Percentiles rank a stretch among this genome's conserved stretches.
These are phyloP conservation scores for Eurystomus glaucurus DNA, from an alignment of 2,797 vertebrate genomes.

Conservation along the genomic window DNA sequence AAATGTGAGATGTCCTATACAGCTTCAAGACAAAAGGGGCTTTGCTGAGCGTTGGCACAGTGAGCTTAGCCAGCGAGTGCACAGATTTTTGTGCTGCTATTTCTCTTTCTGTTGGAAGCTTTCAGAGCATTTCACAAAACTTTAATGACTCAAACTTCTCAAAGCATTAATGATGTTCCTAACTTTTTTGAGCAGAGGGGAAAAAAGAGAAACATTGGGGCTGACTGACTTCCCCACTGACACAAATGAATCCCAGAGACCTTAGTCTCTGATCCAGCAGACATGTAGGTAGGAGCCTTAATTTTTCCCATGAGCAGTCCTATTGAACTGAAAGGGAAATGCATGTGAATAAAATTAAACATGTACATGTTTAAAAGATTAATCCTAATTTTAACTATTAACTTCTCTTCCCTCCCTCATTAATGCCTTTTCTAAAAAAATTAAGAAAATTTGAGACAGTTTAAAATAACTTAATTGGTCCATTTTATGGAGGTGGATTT, in stretches of 20 bases:
- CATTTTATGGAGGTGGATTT: not conserved
- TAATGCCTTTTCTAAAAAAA: not conserved
- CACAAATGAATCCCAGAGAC: not conserved
- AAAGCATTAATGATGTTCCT: not conserved
- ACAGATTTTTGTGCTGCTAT: not conserved
- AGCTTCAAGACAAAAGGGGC: not conserved
- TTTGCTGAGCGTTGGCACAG: not conserved
- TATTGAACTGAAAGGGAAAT: not conserved
- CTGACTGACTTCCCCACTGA: not conserved
- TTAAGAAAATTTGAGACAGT: not conserved
- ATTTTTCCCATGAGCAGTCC: conserved; percentile 1
- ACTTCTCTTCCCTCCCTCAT: not conserved
- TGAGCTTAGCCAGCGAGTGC: not conserved
- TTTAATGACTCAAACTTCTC: not conserved
- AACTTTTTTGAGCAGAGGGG: not conserved
- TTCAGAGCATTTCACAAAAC: not conserved
- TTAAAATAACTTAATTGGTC: not conserved
- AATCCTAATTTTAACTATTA: not conserved
- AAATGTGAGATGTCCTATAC: not conserved
- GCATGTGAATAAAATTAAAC: not conserved
- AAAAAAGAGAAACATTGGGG: not conserved
- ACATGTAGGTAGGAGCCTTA: not conserved
- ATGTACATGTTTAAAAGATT: not conserved
- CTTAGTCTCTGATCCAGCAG: not conserved
- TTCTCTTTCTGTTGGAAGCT: not conserved